phyloP scores from a whole-genome alignment of 1,140 invertebrate genomes.

The Holotrichia oblita region DNA sequence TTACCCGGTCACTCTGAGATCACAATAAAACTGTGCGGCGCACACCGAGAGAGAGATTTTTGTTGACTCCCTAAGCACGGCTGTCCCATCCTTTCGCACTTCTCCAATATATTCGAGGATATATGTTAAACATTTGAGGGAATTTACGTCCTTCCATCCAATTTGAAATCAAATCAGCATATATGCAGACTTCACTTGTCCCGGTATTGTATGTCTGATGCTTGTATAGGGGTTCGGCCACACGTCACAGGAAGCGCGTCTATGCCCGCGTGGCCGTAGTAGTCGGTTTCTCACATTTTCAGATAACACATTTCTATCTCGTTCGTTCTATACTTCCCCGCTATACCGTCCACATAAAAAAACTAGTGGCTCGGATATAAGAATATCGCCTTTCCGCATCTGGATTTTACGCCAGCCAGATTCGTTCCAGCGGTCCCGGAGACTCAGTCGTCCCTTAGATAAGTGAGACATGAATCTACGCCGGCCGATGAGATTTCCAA shows the following conservation, averaged over 20 bases:
- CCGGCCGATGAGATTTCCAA: constrained; percentile 50
- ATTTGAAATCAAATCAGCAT: constrained; percentile 40
- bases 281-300: constrained; percentile 33
- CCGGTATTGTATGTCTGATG: constrained; percentile 16
- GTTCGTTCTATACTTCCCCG: not conserved
- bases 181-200: constrained; percentile 28
- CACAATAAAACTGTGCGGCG: not conserved
- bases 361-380: constrained; percentile 27
- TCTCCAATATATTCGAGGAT: not conserved
- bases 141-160: constrained; percentile 38
- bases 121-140: constrained; percentile 33
- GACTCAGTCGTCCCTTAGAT: constrained; percentile 41
- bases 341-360: constrained; percentile 16
- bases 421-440: constrained; percentile 45
- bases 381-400: constrained; percentile 37
- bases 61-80: constrained; percentile 20
- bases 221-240: constrained; percentile 11
- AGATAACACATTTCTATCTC: constrained; percentile 14
- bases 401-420: constrained; percentile 44
- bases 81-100: constrained; percentile 10
- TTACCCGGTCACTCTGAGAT: constrained; percentile 21
- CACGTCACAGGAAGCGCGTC: constrained; percentile 7
- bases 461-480: constrained; percentile 53
- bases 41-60: constrained; percentile 3
- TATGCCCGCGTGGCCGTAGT: not conserved